These are phyloP conservation scores for Xyrauchen texanus DNA, from an alignment of 2,113 vertebrate species.

Conservation along the genomic window DNA sequence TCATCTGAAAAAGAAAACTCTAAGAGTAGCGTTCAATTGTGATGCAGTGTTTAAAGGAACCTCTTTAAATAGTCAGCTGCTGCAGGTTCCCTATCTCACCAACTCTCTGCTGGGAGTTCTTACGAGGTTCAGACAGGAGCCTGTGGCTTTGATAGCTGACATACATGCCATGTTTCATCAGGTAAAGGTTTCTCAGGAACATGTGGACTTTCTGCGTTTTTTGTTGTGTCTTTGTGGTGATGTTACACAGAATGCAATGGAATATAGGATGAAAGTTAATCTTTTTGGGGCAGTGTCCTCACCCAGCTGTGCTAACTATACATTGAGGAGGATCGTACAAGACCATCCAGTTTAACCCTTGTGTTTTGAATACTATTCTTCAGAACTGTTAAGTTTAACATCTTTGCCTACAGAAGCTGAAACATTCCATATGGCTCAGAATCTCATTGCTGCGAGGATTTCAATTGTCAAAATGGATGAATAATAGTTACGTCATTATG, in stretches of 20 bases:
- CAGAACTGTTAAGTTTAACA: conserved; percentile 39
- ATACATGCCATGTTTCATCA: conserved; percentile 3
- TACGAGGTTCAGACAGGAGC: not conserved
- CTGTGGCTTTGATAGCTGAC: not conserved
- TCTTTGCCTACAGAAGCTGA: not conserved
- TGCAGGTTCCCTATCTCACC: not conserved
- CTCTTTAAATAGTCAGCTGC: not conserved
- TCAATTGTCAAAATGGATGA: not conserved
- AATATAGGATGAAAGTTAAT: conserved; percentile 30
- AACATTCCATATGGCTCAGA: not conserved
- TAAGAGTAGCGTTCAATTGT: conserved; percentile 41
- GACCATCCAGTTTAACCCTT: conserved; percentile 20
- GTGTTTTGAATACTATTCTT: not conserved
- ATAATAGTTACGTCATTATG: not conserved
- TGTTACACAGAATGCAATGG: not conserved
- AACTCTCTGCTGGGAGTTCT: not conserved
- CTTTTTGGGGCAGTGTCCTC: too few relatives aligned
- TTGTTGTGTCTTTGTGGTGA: not conserved
- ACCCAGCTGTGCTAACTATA: conserved; percentile 28
- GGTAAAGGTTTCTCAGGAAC: not conserved
- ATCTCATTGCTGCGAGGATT: conserved; percentile 22
- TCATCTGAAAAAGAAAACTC: conserved; percentile 25
- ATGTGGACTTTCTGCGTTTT: too few relatives aligned
- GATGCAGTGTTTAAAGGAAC: conserved; percentile 1
- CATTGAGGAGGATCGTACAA: conserved; percentile 21